Percentiles rank a stretch among this genome's conserved stretches.
Evolutionary conservation across 1,140 invertebrate genomes (phyloP).

Genomic region (Tigriopus japonicus): DNA sequence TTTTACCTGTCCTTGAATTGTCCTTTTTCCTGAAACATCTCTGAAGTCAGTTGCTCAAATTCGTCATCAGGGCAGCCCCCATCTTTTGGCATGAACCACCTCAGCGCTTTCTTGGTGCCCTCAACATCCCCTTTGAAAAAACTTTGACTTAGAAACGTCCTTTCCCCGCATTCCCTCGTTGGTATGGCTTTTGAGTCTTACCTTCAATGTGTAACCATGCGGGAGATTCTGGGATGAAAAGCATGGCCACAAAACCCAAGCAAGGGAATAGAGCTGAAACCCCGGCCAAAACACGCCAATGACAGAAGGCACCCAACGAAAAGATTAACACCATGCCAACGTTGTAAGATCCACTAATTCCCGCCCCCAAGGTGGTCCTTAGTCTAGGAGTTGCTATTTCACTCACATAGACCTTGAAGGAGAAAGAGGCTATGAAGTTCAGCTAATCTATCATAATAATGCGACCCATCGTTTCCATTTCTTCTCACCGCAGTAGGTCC

Average conservation of each 20-base stretch:
- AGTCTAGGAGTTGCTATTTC: not conserved
- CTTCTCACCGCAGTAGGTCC: not conserved
- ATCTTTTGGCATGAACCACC: not conserved
- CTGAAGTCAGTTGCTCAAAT: not conserved
- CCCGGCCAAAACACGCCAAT: not conserved
- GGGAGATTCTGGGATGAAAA: not conserved
- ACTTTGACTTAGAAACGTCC: not conserved
- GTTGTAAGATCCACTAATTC: not conserved
- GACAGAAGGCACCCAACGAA: not conserved
- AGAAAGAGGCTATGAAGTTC: too few species aligned
- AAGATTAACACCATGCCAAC: not conserved
- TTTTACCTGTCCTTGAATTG: too few species aligned
- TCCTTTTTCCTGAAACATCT: not conserved
- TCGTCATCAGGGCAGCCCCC: not conserved
- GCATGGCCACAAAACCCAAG: not conserved
- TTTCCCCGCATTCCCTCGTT: not conserved
- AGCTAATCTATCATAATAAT: too few species aligned
- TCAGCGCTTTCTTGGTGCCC: not conserved
- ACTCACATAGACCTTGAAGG: conserved; percentile 1
- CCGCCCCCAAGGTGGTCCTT: conserved; percentile 10
- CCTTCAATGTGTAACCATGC: not conserved
- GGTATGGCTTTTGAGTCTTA: not conserved
- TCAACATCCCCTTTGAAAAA: not conserved
- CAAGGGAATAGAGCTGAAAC: not conserved
- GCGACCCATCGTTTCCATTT: not conserved